phyloP scores from a whole-genome alignment of 2,113 vertebrate species.

The Syrmaticus mikado region DNA sequence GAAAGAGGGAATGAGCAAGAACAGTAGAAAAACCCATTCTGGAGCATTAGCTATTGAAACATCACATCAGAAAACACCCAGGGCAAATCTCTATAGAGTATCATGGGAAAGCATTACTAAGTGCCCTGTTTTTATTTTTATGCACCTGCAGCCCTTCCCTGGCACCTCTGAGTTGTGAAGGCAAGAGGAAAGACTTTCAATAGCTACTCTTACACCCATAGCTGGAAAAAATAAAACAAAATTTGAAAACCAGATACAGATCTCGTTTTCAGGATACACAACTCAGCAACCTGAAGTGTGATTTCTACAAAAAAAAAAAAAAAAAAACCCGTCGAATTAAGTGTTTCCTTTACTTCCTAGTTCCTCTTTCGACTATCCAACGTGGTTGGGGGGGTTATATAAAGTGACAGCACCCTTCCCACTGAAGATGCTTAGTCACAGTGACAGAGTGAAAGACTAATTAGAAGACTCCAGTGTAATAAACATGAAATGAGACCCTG shows the following conservation, averaged over 20 bases:
- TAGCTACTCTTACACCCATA: not conserved
- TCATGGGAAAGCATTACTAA: not conserved
- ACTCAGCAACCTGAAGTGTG: not conserved
- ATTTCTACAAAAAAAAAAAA: not conserved
- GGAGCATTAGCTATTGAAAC: not conserved
- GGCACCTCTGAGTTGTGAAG: not conserved
- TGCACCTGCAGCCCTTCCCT: not conserved
- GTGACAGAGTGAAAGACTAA: slow-evolving; percentile 1
- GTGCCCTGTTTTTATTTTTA: not conserved
- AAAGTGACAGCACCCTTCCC: not conserved
- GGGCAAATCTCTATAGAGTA: not conserved
- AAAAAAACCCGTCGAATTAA: too few species aligned
- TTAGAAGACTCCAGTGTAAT: not conserved
- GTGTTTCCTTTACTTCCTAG: too few species aligned
- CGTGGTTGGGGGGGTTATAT: too few species aligned
- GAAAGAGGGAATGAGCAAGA: not conserved
- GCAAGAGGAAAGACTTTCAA: not conserved
- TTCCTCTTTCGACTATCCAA: too few species aligned
- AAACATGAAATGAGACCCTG: not conserved
- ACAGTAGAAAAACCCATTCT: not conserved
- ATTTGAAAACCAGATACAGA: not conserved
- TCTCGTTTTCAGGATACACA: not conserved
- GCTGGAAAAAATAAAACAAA: slow-evolving; percentile 20
- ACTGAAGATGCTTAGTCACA: not conserved
- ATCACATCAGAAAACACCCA: not conserved